These are phyloP conservation scores for Julus scanicus DNA, from an alignment of 2,888 invertebrate genomes.

Conservation along the genomic window DNA sequence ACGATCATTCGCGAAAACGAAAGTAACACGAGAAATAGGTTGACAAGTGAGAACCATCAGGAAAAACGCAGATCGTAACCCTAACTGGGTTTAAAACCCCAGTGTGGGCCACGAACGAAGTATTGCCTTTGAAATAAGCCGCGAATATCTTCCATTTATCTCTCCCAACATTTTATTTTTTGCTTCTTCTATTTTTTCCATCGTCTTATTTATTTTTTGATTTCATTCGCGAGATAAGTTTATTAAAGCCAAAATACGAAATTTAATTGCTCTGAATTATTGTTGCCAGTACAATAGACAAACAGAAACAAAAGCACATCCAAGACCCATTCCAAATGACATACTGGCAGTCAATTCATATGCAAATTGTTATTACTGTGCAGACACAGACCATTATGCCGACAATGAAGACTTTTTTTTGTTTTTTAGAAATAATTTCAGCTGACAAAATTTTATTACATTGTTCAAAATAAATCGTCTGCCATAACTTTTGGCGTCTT, in stretches of 20 bases:
- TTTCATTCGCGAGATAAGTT: not conserved
- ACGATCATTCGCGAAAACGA: not conserved
- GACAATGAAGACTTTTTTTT: too few species aligned
- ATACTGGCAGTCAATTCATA: too few species aligned
- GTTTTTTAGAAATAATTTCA: too few species aligned
- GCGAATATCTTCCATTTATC: not conserved
- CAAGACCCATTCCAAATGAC: too few species aligned
- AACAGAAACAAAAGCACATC: too few species aligned
- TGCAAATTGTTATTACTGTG: too few species aligned
- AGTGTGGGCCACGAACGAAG: not conserved
- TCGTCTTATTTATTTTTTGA: not conserved
- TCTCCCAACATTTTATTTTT: not conserved
- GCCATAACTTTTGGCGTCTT: too few species aligned
- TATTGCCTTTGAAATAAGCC: not conserved
- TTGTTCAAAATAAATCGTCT: too few species aligned
- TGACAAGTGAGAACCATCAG: constrained; percentile 11
- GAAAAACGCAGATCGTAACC: not conserved
- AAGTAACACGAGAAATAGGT: constrained; percentile 11
- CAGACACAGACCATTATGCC: too few species aligned
- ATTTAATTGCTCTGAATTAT: not conserved
- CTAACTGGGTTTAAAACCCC: not conserved
- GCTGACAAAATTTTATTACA: too few species aligned
- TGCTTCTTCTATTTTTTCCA: not conserved
- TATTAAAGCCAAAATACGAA: not conserved
- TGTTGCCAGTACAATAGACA: too few species aligned